Evolutionary conservation across 2,797 vertebrate species (phyloP).

Genomic region (Tangara arthus): DNA sequence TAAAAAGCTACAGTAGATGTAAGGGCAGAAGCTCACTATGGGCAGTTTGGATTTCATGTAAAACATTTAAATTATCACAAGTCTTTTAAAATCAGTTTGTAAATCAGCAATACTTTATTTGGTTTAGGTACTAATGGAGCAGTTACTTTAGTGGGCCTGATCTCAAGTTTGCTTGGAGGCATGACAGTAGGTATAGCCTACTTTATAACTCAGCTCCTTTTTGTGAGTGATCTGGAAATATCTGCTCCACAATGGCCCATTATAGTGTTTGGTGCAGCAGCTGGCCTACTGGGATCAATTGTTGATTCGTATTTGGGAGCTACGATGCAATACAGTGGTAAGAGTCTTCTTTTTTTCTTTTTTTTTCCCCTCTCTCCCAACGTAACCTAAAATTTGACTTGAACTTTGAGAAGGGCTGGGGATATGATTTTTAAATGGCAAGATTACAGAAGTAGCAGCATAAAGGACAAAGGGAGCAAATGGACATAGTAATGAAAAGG

Average conservation of each 20-base stretch:
- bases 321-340: constrained; percentile 94
- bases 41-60: background rate
- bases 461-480: background rate
- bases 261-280: constrained; percentile 84
- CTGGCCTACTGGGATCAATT: constrained; percentile 90
- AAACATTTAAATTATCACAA: background rate
- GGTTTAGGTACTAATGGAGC: constrained; percentile 92
- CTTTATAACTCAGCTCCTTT: constrained; percentile 83
- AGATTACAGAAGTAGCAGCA: background rate
- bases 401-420: background rate
- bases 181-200: constrained; percentile 84
- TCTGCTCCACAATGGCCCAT: constrained; percentile 93
- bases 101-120: constrained; percentile 1
- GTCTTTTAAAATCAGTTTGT: background rate
- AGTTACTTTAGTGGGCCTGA: constrained; percentile 85
- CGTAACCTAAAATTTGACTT: background rate
- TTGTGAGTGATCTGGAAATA: constrained; percentile 84
- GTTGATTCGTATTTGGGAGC: constrained; percentile 94
- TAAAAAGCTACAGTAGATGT: background rate
- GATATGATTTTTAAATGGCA: background rate
- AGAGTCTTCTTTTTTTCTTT: background rate
- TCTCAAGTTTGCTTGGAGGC: constrained; percentile 89
- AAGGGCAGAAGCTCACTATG: background rate
- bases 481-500: background rate
- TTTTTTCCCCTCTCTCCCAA: fast-evolving